Evolutionary conservation across 1,140 invertebrate species (phyloP).

Genomic region (Cataglyphis hispanica): DNA sequence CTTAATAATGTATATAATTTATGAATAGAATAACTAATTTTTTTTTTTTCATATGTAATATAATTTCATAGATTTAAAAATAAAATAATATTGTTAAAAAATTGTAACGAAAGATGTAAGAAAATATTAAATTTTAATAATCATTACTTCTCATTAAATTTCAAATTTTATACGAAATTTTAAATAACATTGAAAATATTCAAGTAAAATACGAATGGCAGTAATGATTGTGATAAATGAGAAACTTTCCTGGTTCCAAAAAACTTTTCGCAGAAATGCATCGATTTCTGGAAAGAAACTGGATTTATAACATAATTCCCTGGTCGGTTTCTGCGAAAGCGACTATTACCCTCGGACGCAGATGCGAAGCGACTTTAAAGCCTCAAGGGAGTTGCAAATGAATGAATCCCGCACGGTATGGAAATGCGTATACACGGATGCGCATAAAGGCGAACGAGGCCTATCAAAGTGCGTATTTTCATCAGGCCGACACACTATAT

Average conservation of each 20-base stretch:
- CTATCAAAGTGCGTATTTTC: constrained; percentile 70
- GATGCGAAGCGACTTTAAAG: constrained; percentile 33
- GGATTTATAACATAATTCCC: constrained; percentile 44
- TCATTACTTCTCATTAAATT: neutral
- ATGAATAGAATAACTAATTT: constrained; percentile 1
- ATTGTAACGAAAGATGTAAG: neutral
- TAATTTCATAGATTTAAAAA: neutral
- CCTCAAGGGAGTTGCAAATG: constrained; percentile 47
- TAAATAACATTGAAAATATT: neutral
- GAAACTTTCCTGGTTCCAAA: neutral
- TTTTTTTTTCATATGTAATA: constrained; percentile 1
- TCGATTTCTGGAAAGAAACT: constrained; percentile 11
- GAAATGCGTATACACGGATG: constrained; percentile 20
- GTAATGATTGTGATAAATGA: neutral
- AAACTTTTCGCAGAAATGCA: neutral
- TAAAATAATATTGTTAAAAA: constrained; percentile 5
- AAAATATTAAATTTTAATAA: neutral
- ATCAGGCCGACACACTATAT: constrained; percentile 53
- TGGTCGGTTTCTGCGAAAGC: constrained; percentile 55
- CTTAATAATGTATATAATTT: neutral
- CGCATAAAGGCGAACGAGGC: constrained; percentile 25
- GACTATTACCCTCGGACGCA: constrained; percentile 39
- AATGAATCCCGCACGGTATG: constrained; percentile 51
- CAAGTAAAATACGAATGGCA: neutral
- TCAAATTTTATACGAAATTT: neutral